A percentile compares a stretch with the other conserved stretches of the same genome.
These are phyloP conservation scores for Clunio marinus DNA, from an alignment of 2,888 invertebrate genomes.

Conservation along the genomic window DNA sequence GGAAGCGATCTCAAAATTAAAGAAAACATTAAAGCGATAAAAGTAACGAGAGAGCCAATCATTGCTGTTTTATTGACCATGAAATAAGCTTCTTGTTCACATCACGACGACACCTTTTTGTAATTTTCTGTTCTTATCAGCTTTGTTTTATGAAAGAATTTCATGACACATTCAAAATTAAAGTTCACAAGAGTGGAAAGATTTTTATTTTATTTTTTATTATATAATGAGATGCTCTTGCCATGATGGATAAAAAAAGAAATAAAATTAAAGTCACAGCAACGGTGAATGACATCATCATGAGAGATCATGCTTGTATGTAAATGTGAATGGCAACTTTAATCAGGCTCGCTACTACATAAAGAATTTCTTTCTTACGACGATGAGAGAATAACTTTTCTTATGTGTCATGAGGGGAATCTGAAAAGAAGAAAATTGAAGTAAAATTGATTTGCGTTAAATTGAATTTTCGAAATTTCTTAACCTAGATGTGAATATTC, in stretches of 20 bases:
- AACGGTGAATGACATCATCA: constrained; percentile 1
- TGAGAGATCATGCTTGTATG: background rate
- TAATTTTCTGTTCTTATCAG: background rate
- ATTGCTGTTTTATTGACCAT: constrained; percentile 24
- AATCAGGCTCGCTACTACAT: no score
- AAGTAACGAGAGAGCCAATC: no score
- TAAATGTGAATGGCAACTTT: background rate
- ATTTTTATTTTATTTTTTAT: background rate
- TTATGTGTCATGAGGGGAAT: background rate
- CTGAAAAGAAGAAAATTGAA: constrained; percentile 12
- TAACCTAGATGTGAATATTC: background rate
- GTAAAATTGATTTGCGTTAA: constrained; percentile 27
- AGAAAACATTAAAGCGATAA: no score
- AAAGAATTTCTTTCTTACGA: background rate
- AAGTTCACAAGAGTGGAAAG: constrained; percentile 18
- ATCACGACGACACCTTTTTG: background rate
- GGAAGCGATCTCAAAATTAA: no score
- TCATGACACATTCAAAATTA: constrained; percentile 24
- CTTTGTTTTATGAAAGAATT: background rate
- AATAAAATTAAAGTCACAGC: background rate
- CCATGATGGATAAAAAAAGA: no score
- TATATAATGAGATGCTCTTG: constrained; percentile 14
- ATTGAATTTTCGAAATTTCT: constrained; percentile 22
- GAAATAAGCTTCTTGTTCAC: constrained; percentile 12
- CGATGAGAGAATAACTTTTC: background rate